Conservation (phyloP, 2,113 vertebrate genomes). For the Poeciliopsis occidentalis region DNA sequence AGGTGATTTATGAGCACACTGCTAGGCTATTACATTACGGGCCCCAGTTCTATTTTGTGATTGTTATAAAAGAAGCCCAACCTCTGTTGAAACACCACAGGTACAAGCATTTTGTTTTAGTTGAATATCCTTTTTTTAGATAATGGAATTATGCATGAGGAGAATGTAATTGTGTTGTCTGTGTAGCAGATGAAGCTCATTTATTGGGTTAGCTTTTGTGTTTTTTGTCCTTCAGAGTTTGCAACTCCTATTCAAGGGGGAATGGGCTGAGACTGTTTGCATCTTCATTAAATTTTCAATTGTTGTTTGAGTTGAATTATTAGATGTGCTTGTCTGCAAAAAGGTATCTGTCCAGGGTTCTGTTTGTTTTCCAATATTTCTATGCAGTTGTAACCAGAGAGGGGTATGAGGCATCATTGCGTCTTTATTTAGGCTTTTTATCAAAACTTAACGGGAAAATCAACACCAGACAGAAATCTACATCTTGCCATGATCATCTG, state of each 20-base stretch:
- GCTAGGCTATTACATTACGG: slow-evolving; percentile 71
- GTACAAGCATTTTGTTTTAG: slow-evolving; percentile 58
- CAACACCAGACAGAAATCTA: too few species aligned
- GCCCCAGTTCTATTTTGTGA: slow-evolving; percentile 46
- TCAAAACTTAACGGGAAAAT: too few species aligned
- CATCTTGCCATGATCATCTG: too few species aligned
- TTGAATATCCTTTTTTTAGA: slow-evolving; percentile 53
- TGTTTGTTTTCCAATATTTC: slow-evolving; percentile 7
- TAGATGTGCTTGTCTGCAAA: neutral
- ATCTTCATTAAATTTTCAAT: slow-evolving; percentile 50
- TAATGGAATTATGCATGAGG: slow-evolving; percentile 49
- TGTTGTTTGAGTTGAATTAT: slow-evolving; percentile 21
- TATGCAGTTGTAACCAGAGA: neutral
- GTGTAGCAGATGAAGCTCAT: slow-evolving; percentile 43
- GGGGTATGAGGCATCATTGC: too few species aligned
- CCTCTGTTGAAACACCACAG: slow-evolving; percentile 40
- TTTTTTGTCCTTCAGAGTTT: slow-evolving; percentile 54
- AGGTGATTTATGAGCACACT: slow-evolving; percentile 77
- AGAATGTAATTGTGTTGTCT: slow-evolving; percentile 51
- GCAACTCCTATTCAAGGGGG: slow-evolving; percentile 14
- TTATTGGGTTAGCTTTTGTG: slow-evolving; percentile 33
- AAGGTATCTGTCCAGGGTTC: neutral
- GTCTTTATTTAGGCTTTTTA: too few species aligned
- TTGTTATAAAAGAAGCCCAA: slow-evolving; percentile 60
- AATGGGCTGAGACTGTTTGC: slow-evolving; percentile 14